Conservation (phyloP, 1,140 invertebrate genomes). For the Olivierus martensii region DNA sequence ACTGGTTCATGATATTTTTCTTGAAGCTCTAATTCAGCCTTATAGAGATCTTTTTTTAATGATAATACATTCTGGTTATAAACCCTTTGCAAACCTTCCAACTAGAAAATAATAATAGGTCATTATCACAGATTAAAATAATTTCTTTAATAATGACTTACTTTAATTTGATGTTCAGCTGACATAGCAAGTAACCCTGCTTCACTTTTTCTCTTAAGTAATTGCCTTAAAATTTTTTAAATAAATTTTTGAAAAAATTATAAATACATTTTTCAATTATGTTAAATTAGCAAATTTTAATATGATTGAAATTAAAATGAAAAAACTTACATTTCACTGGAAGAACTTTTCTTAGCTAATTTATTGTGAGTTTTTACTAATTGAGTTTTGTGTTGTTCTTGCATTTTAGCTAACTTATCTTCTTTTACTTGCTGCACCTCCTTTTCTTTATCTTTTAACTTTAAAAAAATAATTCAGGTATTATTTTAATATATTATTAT, state of each 20-base stretch:
- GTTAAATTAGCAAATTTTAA: background rate
- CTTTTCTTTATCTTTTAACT: slow-evolving; percentile 27
- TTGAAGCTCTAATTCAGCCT: slow-evolving; percentile 59
- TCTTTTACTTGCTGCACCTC: slow-evolving; percentile 23
- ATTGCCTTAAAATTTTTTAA: slow-evolving; percentile 15
- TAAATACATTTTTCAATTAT: no score
- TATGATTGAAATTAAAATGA: no score
- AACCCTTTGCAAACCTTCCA: slow-evolving; percentile 36
- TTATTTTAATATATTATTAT: no score
- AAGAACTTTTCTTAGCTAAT: slow-evolving; percentile 23
- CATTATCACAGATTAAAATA: slow-evolving; percentile 30
- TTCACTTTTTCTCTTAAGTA: slow-evolving; percentile 17
- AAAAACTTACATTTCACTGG: slow-evolving; percentile 19
- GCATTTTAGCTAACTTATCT: slow-evolving; percentile 25
- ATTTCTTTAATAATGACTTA: background rate
- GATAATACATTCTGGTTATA: slow-evolving; percentile 50
- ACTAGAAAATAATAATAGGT: slow-evolving; percentile 19
- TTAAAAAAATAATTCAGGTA: no score
- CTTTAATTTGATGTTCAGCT: slow-evolving; percentile 15
- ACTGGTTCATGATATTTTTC: slow-evolving; percentile 68
- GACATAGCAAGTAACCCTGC: slow-evolving; percentile 10
- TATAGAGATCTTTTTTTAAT: slow-evolving; percentile 51
- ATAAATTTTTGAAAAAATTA: no score
- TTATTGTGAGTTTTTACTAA: slow-evolving; percentile 23
- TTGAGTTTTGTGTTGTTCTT: slow-evolving; percentile 24